Evolutionary conservation across 1,140 invertebrate species (phyloP), one percentile per base, ranked within the genome.

Genomic region (Mycetomoellerius zeteki): DNA sequence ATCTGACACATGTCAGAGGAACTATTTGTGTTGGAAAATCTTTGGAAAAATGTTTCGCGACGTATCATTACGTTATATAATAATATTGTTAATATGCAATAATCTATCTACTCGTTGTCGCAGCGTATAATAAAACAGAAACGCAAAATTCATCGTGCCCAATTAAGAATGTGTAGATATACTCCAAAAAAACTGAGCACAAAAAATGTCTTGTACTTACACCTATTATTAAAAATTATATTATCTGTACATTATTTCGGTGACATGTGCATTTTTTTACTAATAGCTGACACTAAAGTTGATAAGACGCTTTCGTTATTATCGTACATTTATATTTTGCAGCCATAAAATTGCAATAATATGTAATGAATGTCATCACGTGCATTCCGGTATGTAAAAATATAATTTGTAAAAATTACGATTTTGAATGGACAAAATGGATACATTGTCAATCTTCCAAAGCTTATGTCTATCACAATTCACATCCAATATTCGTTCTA

Each of bases 371-470:
- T 47, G 30, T 69, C 21, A 75, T 19, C 80, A 84, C 69, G 69
- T 84, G 80, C 80, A 75, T 84, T 84, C 27, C 37, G 54, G 37
- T 82, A 75, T 72, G 54, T 84, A 75, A 84, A 84, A 84, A 84
- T 84, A 84, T 84, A 84, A 84, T 84, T 84, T 84, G 69, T 84
- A 75, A 84, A 84, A 84, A 73, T 75, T 54, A 84, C 56, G 27
- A 73, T 72, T 78, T 33, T 80, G 69, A 84, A 75, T 84, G 69
- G 27, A 50, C 24, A 84, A 73, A 73, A 47, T 75, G 24, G 27
- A n/a, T 60, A 84, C 19, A 75, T 84, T 84, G 80, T 84, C 80
- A 75, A 84, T 84, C 80, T 84, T 84, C 80, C 80, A 84, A 84
- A 84, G 54, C 54, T 84, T 84, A 84, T 84, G 80, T 60, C 80